A percentile compares a stretch with the other conserved stretches of the same genome.
Conservation (phyloP, 2,888 invertebrate species). For the Stegana nigrithorax region DNA sequence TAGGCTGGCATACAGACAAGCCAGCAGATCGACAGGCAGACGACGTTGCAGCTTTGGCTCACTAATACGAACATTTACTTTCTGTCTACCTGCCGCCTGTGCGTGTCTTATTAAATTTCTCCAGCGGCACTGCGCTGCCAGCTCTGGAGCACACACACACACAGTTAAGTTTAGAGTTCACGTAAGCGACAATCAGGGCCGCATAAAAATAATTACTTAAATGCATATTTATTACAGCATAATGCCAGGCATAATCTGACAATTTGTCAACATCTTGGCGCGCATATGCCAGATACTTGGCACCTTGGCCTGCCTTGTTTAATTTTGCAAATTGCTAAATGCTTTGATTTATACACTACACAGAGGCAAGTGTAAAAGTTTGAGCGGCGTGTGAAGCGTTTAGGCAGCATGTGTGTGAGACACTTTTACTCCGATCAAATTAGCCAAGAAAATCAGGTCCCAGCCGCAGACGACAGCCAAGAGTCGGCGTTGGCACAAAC, state of each 20-base stretch:
- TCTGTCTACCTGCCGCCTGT: too few species aligned
- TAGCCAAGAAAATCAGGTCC: neutral
- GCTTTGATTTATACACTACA: conserved; percentile 40
- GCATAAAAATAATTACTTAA: conserved; percentile 13
- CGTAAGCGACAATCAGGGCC: conserved; percentile 8
- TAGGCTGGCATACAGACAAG: too few species aligned
- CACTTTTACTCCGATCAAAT: too few species aligned
- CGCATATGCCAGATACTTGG: conserved; percentile 30
- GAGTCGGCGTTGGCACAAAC: conserved; percentile 10
- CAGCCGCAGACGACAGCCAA: conserved; percentile 3
- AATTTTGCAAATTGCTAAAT: conserved; percentile 31
- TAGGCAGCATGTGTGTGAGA: too few species aligned
- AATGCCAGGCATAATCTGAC: conserved; percentile 45
- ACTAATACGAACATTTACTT: too few species aligned
- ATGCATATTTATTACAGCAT: conserved; percentile 12
- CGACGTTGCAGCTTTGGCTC: too few species aligned
- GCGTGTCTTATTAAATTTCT: neutral
- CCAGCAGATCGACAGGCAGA: too few species aligned
- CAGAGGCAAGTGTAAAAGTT: neutral
- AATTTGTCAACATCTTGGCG: conserved; percentile 46
- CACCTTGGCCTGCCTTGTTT: neutral
- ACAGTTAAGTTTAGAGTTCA: too few species aligned
- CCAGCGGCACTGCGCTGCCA: neutral
- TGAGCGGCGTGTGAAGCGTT: too few species aligned
- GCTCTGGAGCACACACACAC: too few species aligned